Conservation (phyloP, 2,113 vertebrate genomes). For the Seriola quinqueradiata region DNA sequence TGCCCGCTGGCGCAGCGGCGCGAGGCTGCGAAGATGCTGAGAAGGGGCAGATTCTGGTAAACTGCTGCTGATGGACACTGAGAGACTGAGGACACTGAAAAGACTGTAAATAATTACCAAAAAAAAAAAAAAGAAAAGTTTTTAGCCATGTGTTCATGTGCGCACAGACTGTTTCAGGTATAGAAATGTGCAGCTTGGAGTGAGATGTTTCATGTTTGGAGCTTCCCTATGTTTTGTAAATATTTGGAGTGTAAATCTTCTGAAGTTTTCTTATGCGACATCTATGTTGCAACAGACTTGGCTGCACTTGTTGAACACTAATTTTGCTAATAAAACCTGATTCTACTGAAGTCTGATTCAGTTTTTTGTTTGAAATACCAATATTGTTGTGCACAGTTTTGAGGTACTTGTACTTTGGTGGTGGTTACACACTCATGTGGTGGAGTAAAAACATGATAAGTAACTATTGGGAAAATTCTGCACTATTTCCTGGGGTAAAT, state of each 20-base stretch:
- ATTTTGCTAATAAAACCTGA: background rate
- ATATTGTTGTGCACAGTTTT: background rate
- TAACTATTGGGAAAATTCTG: too few relatives aligned
- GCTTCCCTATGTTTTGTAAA: background rate
- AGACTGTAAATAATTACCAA: constrained; percentile 21
- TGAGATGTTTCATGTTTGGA: background rate
- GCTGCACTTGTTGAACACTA: background rate
- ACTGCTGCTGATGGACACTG: background rate
- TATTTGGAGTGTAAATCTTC: background rate
- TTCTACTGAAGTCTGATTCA: background rate
- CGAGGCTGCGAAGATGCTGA: background rate
- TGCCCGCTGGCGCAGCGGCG: constrained; percentile 74
- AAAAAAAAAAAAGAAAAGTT: background rate
- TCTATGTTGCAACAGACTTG: background rate
- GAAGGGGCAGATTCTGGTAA: constrained; percentile 20
- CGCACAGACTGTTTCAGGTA: background rate
- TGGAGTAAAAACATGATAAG: too few relatives aligned
- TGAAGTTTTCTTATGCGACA: background rate
- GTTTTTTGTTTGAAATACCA: background rate
- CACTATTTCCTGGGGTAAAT: too few relatives aligned
- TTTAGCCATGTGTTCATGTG: constrained; percentile 35
- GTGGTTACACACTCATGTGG: too few relatives aligned
- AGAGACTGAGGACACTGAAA: background rate
- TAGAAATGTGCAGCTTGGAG: background rate
- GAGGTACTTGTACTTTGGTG: too few relatives aligned